Evolutionary conservation across 2,797 vertebrate species (phyloP).

Genomic region (Pangasius djambal): DNA sequence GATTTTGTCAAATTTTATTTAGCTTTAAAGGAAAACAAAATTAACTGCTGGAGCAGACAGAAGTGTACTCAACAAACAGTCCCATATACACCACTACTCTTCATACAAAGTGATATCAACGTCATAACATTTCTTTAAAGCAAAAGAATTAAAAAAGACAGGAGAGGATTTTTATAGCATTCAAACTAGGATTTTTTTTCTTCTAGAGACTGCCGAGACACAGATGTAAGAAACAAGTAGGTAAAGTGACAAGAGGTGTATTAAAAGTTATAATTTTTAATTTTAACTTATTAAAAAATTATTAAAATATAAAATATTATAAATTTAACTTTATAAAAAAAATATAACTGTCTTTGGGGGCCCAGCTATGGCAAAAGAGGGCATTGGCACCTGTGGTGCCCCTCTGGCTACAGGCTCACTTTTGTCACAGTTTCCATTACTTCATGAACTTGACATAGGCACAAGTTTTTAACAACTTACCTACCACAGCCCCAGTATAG

Average conservation of each 20-base stretch:
- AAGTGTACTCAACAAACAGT: neutral
- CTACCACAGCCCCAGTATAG: neutral
- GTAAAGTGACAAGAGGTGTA: neutral
- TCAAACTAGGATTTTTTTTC: neutral
- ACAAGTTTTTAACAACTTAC: neutral
- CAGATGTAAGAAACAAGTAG: neutral
- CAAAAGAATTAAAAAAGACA: neutral
- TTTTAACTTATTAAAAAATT: too few species aligned
- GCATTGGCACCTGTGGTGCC: neutral
- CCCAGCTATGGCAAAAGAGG: neutral
- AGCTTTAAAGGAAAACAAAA: neutral
- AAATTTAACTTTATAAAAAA: too few species aligned
- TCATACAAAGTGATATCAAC: neutral
- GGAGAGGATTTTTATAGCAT: neutral
- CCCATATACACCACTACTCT: neutral
- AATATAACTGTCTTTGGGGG: neutral
- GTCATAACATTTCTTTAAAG: neutral
- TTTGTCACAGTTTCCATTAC: neutral
- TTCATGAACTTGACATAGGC: neutral
- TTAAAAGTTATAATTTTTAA: too few species aligned
- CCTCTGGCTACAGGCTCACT: neutral
- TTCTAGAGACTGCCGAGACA: neutral
- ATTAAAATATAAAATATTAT: too few species aligned
- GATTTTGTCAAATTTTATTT: constrained; percentile 8
- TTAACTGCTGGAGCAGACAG: neutral